phyloP scores from a whole-genome alignment of 1,140 invertebrate species.

The Rhizoglyphus robini region DNA sequence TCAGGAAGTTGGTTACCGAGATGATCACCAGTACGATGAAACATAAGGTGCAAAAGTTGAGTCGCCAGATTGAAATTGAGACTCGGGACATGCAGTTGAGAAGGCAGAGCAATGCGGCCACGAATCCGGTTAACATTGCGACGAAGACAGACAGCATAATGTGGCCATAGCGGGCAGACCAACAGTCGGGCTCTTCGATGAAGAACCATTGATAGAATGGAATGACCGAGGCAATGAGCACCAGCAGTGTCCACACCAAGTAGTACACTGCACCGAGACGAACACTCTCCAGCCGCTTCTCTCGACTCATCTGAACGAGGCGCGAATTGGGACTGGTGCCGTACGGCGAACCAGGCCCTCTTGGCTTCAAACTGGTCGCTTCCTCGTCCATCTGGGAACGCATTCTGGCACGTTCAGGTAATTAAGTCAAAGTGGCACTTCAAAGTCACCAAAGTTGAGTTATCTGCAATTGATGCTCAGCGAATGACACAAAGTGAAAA shows the following conservation, averaged over 20 bases:
- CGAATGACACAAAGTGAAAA: too few species aligned
- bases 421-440: too few species aligned
- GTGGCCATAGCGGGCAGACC: not conserved
- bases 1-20: slow-evolving; percentile 3
- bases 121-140: not conserved
- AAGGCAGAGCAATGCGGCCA: not conserved
- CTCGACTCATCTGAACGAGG: not conserved
- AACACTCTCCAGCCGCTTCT: not conserved
- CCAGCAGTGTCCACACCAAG: not conserved
- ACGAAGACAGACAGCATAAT: not conserved
- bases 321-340: not conserved
- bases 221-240: not conserved
- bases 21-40: not conserved
- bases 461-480: too few species aligned
- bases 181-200: not conserved
- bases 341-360: not conserved
- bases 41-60: not conserved
- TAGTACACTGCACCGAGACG: not conserved
- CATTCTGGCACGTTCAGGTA: too few species aligned
- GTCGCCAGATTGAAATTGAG: not conserved
- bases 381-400: not conserved
- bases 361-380: not conserved
- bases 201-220: not conserved
- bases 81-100: not conserved
- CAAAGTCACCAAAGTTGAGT: too few species aligned